Percentiles rank a stretch among this genome's conserved stretches.
phyloP scores from a whole-genome alignment of 2,113 vertebrate species.

The Cyphomyrus plagiostoma region DNA sequence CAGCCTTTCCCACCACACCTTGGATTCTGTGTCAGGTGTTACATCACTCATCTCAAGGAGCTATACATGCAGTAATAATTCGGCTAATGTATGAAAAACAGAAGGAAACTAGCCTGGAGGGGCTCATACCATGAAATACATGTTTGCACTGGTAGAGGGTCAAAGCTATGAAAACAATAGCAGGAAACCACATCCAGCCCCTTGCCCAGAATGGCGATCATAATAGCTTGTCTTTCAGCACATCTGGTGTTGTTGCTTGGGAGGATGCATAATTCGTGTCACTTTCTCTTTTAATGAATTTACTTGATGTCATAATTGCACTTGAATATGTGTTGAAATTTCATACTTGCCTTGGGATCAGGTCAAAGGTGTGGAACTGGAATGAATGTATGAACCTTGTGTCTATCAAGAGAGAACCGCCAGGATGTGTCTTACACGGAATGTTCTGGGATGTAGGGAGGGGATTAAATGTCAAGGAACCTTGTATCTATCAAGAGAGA shows the following conservation, averaged over 20 bases:
- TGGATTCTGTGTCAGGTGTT: not conserved
- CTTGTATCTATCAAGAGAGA: conserved; percentile 77
- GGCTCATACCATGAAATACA: not conserved
- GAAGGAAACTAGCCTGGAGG: not conserved
- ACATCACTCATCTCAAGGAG: not conserved
- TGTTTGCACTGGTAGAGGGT: not conserved
- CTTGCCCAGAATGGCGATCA: not conserved
- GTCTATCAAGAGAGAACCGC: not conserved
- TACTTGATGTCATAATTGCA: not conserved
- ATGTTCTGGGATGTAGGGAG: too few species aligned
- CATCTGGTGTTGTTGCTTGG: not conserved
- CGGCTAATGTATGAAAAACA: not conserved
- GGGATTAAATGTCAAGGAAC: conserved; percentile 56
- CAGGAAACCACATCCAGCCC: not conserved
- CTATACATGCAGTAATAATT: not conserved
- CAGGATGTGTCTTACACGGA: not conserved
- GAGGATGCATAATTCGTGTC: not conserved
- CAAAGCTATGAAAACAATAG: not conserved
- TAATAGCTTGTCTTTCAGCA: not conserved
- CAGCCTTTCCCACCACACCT: not conserved
- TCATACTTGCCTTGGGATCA: not conserved
- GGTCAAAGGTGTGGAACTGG: not conserved
- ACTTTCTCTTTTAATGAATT: not conserved
- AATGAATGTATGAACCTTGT: not conserved
- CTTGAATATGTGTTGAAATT: not conserved